phyloP scores from a whole-genome alignment of 2,888 invertebrate species.

The Erebia ligea region DNA sequence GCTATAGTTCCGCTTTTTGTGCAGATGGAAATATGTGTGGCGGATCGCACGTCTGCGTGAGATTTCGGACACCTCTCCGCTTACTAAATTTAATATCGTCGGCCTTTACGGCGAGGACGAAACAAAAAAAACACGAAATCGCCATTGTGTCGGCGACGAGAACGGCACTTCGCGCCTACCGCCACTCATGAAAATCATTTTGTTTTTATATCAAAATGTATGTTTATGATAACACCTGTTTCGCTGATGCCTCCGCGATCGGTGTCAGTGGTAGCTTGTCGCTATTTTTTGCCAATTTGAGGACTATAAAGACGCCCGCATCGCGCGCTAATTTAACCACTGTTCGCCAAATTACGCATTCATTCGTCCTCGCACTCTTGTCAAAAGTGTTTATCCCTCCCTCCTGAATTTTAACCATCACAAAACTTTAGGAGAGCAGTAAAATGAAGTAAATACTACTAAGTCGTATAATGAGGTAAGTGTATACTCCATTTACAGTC shows the following conservation, averaged over 20 bases:
- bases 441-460: neutral
- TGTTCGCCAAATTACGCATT: slow-evolving; percentile 78
- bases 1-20: slow-evolving; percentile 84
- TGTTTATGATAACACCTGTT: slow-evolving; percentile 84
- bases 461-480: neutral
- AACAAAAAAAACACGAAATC: slow-evolving; percentile 76
- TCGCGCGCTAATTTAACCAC: slow-evolving; percentile 80
- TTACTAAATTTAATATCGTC: slow-evolving; percentile 83
- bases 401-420: slow-evolving; percentile 4
- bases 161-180: slow-evolving; percentile 81
- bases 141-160: slow-evolving; percentile 82
- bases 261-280: slow-evolving; percentile 79
- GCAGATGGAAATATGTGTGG: slow-evolving; percentile 83
- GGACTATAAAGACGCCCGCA: slow-evolving; percentile 81
- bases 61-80: slow-evolving; percentile 83
- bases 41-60: slow-evolving; percentile 83
- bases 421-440: neutral
- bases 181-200: slow-evolving; percentile 83
- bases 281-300: slow-evolving; percentile 82
- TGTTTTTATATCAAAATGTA: slow-evolving; percentile 83
- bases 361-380: slow-evolving; percentile 59
- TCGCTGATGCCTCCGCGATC: slow-evolving; percentile 81
- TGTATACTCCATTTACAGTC: neutral
- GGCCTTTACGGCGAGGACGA: slow-evolving; percentile 75
- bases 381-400: slow-evolving; percentile 1